Conservation (phyloP, 2,113 vertebrate species). For the Centrocercus urophasianus region DNA sequence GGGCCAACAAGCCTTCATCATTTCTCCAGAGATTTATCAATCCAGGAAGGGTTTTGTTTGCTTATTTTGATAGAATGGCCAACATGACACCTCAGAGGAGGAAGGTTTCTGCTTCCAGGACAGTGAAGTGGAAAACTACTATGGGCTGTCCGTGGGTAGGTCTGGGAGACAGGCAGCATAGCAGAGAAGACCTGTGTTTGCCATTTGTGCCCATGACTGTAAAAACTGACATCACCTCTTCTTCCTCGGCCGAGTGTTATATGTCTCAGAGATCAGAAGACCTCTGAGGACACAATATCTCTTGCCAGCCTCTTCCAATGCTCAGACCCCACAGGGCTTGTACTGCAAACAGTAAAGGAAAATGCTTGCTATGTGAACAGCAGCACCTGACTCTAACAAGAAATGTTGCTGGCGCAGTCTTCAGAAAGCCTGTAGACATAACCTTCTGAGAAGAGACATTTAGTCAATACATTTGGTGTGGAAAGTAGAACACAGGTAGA, state of each 20-base stretch:
- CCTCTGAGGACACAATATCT: not conserved
- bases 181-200: not conserved
- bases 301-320: not conserved
- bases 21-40: not conserved
- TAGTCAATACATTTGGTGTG: constrained; percentile 43
- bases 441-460: constrained; percentile 36
- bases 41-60: not conserved
- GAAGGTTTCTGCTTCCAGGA: not conserved
- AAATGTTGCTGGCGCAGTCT: not conserved
- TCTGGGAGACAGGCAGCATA: not conserved
- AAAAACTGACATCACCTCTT: not conserved
- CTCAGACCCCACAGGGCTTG: not conserved
- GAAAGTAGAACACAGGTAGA: constrained; percentile 47
- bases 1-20: not conserved
- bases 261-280: not conserved
- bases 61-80: not conserved
- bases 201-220: too few species aligned
- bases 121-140: not conserved
- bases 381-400: not conserved
- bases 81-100: not conserved
- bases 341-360: not conserved
- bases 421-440: not conserved
- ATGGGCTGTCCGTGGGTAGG: not conserved
- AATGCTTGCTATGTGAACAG: not conserved
- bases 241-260: not conserved